Evolutionary conservation across 2,113 vertebrate genomes (phyloP), one percentile per base, ranked within the genome.

Genomic region (Corvus hawaiiensis): DNA sequence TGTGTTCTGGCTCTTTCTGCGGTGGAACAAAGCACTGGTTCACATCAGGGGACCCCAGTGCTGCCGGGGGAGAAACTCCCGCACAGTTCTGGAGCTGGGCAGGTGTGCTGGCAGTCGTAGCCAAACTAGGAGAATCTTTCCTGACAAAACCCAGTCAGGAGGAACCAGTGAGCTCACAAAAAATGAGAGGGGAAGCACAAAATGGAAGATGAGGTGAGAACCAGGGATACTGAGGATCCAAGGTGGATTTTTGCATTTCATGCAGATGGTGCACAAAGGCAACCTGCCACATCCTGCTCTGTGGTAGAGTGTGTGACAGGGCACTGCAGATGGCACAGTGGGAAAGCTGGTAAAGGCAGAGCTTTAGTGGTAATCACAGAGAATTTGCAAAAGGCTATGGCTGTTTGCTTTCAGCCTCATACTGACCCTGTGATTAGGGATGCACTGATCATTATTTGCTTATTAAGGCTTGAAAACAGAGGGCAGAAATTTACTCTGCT

Each of bases 401-500:
- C 56, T 91, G 77, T 75, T 93, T 92, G 81, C 62, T 69, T 93
- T 79, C 81, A 64, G 91, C 80, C 76, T 93, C 62, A 46, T 32
- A 68, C 76, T 89, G 52, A 81, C 80, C 33, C 49, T 12, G 5
- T 64, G 35, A 94, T 87, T 67, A 84, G 9, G 48, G 74, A 95
- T 75, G 52, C 63, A 68, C 46, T 78, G 83, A 89, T 74, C 48
- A n/a, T 86, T 90, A 81, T 64, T 90, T 84, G 73, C 84, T 94
- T 89, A 81, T 72, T 88, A 93, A 68, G 59, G 51, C 64, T 48
- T 55, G 46, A 87, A 78, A 94, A 85, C 76, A 92, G 56, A 95
- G 41, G 51, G 56, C 63, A 95, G 93, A 93, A 68, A 94, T 84
- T 78, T 48, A 23, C 24, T 84, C 37, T 35, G 62, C 52, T 87